Conservation (phyloP, 2,888 invertebrate genomes). For the Drosophila diplacantha region DNA sequence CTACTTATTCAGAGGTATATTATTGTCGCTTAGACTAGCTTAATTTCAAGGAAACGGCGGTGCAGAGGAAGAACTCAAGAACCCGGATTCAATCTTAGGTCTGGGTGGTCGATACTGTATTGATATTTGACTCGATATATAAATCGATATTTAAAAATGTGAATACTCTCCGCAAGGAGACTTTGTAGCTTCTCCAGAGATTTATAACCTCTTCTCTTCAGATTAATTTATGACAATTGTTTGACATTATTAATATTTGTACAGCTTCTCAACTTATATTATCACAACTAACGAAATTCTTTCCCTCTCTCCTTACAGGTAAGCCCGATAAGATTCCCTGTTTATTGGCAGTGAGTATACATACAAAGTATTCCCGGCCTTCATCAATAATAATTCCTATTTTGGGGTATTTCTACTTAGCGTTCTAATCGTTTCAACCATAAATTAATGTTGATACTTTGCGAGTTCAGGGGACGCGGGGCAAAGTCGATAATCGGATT, state of each 20-base stretch:
- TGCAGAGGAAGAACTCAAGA: too few relatives aligned
- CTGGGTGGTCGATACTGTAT: too few relatives aligned
- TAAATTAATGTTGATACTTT: constrained; percentile 60
- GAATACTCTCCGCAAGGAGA: too few relatives aligned
- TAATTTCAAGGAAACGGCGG: too few relatives aligned
- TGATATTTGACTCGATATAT: too few relatives aligned
- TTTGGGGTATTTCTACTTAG: constrained; percentile 18
- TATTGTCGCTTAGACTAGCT: too few relatives aligned
- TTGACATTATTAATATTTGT: neutral
- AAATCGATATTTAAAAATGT: too few relatives aligned
- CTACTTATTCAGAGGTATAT: too few relatives aligned
- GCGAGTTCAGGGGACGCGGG: constrained; percentile 35
- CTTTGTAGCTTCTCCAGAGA: neutral
- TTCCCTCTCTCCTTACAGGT: constrained; percentile 37
- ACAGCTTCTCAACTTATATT: neutral
- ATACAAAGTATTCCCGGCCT: constrained; percentile 1
- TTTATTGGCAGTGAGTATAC: constrained; percentile 19
- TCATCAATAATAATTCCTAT: constrained; percentile 32
- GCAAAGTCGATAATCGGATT: constrained; percentile 64
- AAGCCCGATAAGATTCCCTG: constrained; percentile 48
- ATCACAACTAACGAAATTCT: neutral
- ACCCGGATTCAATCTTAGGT: too few relatives aligned
- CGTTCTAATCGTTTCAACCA: constrained; percentile 57
- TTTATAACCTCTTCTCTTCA: neutral
- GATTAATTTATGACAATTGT: rapidly evolving